These are phyloP conservation scores for Oscarella lobularis DNA, from an alignment of 37 sponge, comb jelly and placozoan species.

Conservation along the genomic window DNA sequence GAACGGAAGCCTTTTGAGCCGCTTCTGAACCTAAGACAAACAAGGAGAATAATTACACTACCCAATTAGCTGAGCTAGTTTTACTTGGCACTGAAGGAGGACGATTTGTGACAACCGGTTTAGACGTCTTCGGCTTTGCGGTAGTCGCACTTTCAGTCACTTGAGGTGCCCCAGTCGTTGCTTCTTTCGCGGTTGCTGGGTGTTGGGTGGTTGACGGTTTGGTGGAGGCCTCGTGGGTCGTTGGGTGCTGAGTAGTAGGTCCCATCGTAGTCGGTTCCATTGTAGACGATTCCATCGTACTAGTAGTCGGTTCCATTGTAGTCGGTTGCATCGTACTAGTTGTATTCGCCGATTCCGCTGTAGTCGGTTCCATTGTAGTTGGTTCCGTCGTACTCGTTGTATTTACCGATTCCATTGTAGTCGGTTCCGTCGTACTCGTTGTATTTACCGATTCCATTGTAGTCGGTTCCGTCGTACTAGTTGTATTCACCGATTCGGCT, in stretches of 20 bases:
- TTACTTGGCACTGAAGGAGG: no score
- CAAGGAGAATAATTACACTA: no score
- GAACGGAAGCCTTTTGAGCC: no score
- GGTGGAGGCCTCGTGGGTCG: not conserved
- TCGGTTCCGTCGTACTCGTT: no score
- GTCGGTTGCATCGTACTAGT: not conserved
- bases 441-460: no score
- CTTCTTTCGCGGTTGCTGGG: not conserved
- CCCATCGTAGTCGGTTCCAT: not conserved
- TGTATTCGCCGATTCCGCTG: not conserved
- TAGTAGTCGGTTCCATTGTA: not conserved
- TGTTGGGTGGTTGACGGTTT: not conserved
- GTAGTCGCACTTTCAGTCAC: not conserved
- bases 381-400: not conserved
- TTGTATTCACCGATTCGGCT: no score
- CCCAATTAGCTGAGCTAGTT: no score
- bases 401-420: not conserved
- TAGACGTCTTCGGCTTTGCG: no score
- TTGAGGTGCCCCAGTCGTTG: slow-evolving; percentile 1
- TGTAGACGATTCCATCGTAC: not conserved
- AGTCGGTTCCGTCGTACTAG: no score
- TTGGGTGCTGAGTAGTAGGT: not conserved
- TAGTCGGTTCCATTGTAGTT: not conserved
- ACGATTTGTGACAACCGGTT: no score
- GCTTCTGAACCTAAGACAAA: no score